Evolutionary conservation across 1,140 invertebrate genomes (phyloP), one percentile per base, ranked within the genome.

Genomic region (Drosophila trapezifrons): DNA sequence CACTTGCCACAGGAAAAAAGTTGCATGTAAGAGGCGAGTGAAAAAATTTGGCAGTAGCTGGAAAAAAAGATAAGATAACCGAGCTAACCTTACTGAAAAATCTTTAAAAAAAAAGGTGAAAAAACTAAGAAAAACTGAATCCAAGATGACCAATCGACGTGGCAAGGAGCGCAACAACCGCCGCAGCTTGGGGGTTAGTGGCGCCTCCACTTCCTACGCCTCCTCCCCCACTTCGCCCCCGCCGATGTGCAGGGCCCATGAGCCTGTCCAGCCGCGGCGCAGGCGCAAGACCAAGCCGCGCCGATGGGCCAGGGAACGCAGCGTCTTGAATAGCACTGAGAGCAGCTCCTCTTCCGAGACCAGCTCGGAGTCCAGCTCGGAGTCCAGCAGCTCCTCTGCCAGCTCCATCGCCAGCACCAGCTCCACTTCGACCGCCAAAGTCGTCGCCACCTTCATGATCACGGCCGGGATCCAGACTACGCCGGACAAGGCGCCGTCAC

Each of bases 301-400:
- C 29, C 49, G 49, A 7, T 52, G 49, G 49, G 49, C 49, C 2
- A 17, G 49, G 15, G 49, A 20, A 13, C 49, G 49, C 6, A 18
- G 12, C 18, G 47, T 17, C 47, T 2, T 2, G 2, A 32, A 6
- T 12, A 32, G 7, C 27, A 3, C 8, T 0, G 4, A 0, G 3
- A 51, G 27, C 47, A 32, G 47, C 27, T 51, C 47, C 17, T 51
- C 27, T 1, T 32, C 25, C 25, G 9, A n/a, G 15, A 15, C 37
- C 37, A 38, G 37, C 15, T 32, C 29, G 29, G 29, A 32, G 27
- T 29, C 27, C 27, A 29, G 27, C 27, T 29, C 27, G 29, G 10
- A 32, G 29, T 4, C 9, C 4, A 15, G 13, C 4, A 4, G 35
- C 35, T 37, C 32, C 4, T 13, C 35, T 4, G 13, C 12, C 12